These are phyloP conservation scores for Drosophila recens DNA, from an alignment of 2,888 invertebrate species.

Conservation along the genomic window DNA sequence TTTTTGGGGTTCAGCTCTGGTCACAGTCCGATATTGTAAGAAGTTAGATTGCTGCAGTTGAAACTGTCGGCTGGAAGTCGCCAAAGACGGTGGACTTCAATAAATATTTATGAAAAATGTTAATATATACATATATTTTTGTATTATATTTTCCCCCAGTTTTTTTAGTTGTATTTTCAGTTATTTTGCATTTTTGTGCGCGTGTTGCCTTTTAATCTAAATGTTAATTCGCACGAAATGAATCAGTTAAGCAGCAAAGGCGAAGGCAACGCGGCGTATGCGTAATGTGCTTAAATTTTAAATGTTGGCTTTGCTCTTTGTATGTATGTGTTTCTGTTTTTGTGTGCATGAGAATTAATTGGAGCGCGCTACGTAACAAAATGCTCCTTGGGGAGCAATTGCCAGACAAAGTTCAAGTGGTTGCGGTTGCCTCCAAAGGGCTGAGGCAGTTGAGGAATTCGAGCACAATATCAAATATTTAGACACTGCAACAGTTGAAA, in stretches of 20 bases:
- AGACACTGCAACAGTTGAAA: conserved; percentile 16
- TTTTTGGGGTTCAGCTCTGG: conserved; percentile 14
- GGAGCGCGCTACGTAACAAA: conserved; percentile 63
- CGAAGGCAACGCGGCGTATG: conserved; percentile 50
- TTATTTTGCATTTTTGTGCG: conserved; percentile 41
- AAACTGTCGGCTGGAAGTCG: conserved; percentile 51
- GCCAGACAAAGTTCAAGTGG: conserved; percentile 56
- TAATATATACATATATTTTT: conserved; percentile 42
- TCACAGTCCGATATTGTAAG: conserved; percentile 38
- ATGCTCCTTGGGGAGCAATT: conserved; percentile 72
- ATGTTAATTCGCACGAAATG: conserved; percentile 73
- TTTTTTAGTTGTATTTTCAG: conserved; percentile 5
- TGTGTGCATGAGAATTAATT: conserved; percentile 48
- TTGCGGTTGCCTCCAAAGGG: conserved; percentile 23
- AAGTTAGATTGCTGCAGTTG: conserved; percentile 69
- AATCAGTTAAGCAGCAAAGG: conserved; percentile 67
- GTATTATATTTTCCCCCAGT: background rate
- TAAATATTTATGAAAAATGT: conserved; percentile 79
- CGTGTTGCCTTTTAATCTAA: conserved; percentile 71
- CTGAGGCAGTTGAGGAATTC: conserved; percentile 3
- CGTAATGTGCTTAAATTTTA: conserved; percentile 53
- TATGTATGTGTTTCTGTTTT: conserved; percentile 4
- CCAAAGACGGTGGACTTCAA: conserved; percentile 45
- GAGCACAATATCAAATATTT: conserved; percentile 39
- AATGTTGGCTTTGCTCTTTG: conserved; percentile 37